Conservation (phyloP, 1,140 invertebrate species). For the Radopholus similis region DNA sequence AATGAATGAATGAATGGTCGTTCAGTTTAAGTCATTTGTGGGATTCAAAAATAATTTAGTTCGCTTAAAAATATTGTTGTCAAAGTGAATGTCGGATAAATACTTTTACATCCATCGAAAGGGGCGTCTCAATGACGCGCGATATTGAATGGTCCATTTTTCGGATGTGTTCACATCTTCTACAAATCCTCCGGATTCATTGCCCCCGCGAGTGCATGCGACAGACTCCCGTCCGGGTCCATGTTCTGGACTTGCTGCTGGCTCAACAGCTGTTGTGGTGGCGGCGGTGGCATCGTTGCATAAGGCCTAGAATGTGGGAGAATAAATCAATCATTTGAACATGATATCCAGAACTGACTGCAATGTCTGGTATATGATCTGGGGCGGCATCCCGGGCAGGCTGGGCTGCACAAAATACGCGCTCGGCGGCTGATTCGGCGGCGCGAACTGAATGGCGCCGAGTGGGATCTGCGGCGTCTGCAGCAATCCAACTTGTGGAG, state of each 20-base stretch:
- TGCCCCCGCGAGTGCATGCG: slow-evolving; percentile 32
- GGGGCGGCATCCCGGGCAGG: not conserved
- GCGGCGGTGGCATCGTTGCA: not conserved
- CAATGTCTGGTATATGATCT: slow-evolving; percentile 24
- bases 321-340: not conserved
- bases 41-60: not conserved
- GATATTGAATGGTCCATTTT: too few species aligned
- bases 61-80: not conserved
- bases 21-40: not conserved
- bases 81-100: not conserved
- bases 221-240: slow-evolving; percentile 27
- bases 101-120: not conserved
- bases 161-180: not conserved
- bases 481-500: not conserved
- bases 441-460: not conserved
- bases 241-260: slow-evolving; percentile 18
- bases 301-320: slow-evolving; percentile 24
- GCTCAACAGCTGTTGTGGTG: not conserved
- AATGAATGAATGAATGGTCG: not conserved
- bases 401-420: slow-evolving; percentile 11
- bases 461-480: not conserved
- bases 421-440: not conserved
- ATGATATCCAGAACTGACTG: slow-evolving; percentile 11
- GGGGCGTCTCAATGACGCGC: too few species aligned
- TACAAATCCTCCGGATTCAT: slow-evolving; percentile 41